Percentiles rank a stretch among this genome's conserved stretches.
phyloP scores from a whole-genome alignment of 2,888 invertebrate genomes.

The Tachina grossa region DNA sequence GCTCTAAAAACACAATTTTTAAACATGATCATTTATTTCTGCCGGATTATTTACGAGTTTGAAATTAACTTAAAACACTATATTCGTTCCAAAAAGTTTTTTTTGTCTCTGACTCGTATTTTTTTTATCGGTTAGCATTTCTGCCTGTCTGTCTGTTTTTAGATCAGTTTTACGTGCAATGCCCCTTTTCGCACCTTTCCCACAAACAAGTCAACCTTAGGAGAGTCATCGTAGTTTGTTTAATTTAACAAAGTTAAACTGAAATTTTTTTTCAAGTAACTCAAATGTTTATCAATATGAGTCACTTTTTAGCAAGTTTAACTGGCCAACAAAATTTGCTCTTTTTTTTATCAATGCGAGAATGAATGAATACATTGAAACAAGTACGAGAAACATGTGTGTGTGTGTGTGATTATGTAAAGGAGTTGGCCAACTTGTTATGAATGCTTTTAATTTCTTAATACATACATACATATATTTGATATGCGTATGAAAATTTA shows the following conservation, averaged over 20 bases:
- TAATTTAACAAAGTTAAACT: conserved; percentile 19
- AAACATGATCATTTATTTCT: conserved; percentile 53
- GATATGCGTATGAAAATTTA: too few relatives aligned
- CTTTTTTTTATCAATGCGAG: conserved; percentile 26
- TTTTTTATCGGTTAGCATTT: background rate
- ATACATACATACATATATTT: background rate
- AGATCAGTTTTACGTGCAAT: conserved; percentile 10
- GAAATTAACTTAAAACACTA: background rate
- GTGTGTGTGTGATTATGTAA: background rate
- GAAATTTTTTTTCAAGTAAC: conserved; percentile 11
- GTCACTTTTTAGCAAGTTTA: conserved; percentile 49
- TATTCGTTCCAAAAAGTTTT: conserved; percentile 11
- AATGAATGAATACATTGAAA: background rate
- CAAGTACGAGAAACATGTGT: background rate
- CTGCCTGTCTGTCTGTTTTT: conserved; percentile 9
- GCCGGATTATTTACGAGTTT: conserved; percentile 44
- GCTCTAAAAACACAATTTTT: conserved; percentile 11
- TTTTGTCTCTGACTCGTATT: conserved; percentile 8
- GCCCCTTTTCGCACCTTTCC: conserved; percentile 3
- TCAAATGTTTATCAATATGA: conserved; percentile 58
- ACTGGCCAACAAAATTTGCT: conserved; percentile 30
- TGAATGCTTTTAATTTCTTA: background rate
- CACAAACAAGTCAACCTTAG: background rate
- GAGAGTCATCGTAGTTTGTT: conserved; percentile 26
- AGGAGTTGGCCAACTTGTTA: conserved; percentile 35